A percentile compares a stretch with the other conserved stretches of the same genome.
Evolutionary conservation across 2,888 invertebrate genomes (phyloP).

Genomic region (Ethmia dodecea): DNA sequence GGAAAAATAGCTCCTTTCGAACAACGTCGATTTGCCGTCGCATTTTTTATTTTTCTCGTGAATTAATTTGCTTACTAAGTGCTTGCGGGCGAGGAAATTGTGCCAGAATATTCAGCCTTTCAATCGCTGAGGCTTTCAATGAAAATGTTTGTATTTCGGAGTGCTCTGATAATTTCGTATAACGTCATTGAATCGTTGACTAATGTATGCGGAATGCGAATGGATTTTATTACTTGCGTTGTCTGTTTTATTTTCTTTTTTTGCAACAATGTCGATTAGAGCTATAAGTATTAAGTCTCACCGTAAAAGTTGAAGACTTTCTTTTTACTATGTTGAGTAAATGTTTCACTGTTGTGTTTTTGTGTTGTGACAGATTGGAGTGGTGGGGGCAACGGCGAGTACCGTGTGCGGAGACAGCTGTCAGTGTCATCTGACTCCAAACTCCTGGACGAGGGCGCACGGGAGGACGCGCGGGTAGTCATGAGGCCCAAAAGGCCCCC

Average conservation of each 20-base stretch:
- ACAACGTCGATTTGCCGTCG: slow-evolving; percentile 35
- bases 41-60: slow-evolving; percentile 45
- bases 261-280: too few relatives aligned
- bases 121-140: slow-evolving; percentile 41
- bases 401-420: slow-evolving; percentile 91
- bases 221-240: too few relatives aligned
- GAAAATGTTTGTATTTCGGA: slow-evolving; percentile 41
- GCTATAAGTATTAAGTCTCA: too few relatives aligned
- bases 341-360: not conserved
- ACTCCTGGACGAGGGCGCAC: slow-evolving; percentile 91
- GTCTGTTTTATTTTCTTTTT: too few relatives aligned
- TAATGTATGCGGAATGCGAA: slow-evolving; percentile 19
- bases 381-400: slow-evolving; percentile 83
- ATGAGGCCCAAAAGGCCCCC: slow-evolving; percentile 94
- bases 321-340: not conserved
- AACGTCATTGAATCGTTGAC: slow-evolving; percentile 15
- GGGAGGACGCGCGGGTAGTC: slow-evolving; percentile 92
- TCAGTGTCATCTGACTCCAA: slow-evolving; percentile 96
- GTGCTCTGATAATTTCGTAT: slow-evolving; percentile 35
- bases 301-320: too few relatives aligned
- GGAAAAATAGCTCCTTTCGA: slow-evolving; percentile 52
- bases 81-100: slow-evolving; percentile 43
- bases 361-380: slow-evolving; percentile 86
- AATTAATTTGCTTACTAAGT: slow-evolving; percentile 64
- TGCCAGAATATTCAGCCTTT: slow-evolving; percentile 39